These are phyloP conservation scores for Linepithema humile DNA, from an alignment of 1,140 invertebrate species.

Conservation along the genomic window DNA sequence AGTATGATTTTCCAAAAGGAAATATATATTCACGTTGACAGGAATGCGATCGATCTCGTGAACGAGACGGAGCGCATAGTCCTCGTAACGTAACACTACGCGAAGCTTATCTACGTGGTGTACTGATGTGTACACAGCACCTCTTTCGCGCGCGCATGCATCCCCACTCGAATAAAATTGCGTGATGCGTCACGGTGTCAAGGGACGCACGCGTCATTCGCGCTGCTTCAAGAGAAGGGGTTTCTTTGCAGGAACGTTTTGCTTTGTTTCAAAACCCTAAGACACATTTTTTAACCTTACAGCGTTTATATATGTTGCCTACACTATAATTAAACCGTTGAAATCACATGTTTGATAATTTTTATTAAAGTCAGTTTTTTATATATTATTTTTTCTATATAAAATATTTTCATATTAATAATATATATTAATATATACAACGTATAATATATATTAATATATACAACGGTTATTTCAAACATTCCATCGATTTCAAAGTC, in stretches of 20 bases:
- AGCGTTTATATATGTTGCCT: too few relatives aligned
- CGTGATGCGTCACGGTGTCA: constrained; percentile 49
- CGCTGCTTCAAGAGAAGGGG: neutral
- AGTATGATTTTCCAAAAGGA: neutral
- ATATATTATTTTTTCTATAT: too few relatives aligned
- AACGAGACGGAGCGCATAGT: constrained; percentile 7
- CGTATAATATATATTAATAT: too few relatives aligned
- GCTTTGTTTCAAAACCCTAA: neutral
- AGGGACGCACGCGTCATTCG: constrained; percentile 6
- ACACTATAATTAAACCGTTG: too few relatives aligned
- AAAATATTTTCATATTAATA: too few relatives aligned
- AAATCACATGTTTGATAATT: too few relatives aligned
- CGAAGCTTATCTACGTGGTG: constrained; percentile 62
- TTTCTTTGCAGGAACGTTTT: neutral
- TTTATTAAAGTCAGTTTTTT: too few relatives aligned
- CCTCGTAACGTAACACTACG: constrained; percentile 55
- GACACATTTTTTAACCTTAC: too few relatives aligned
- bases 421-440: too few relatives aligned
- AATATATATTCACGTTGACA: neutral
- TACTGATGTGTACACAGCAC: constrained; percentile 34
- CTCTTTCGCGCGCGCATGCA: constrained; percentile 5
- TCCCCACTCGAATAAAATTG: constrained; percentile 66
- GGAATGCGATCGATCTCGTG: neutral
- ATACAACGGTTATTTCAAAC: too few relatives aligned
- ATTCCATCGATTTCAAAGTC: too few relatives aligned